A percentile compares a stretch with the other conserved stretches of the same genome.
Conservation (phyloP, 1,140 invertebrate species). For the Glossosoma conforme region DNA sequence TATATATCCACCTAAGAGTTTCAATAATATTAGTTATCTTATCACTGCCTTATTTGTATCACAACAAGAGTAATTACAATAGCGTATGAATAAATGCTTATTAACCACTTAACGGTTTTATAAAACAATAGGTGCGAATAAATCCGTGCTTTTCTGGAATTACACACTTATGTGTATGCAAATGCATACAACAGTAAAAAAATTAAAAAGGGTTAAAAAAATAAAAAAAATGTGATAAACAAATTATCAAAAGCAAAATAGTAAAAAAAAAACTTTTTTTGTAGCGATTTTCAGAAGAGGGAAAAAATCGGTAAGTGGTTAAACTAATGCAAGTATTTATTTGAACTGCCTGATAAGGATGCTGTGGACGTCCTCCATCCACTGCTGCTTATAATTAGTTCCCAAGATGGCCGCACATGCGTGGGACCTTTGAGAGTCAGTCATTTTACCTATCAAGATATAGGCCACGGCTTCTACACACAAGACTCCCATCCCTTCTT, state of each 20-base stretch:
- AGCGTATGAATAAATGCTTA: no score
- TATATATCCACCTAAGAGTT: neutral
- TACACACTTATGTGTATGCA: no score
- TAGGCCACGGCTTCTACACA: constrained; percentile 53
- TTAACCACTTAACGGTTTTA: no score
- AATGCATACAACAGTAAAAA: no score
- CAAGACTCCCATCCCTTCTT: constrained; percentile 52
- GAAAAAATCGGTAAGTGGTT: neutral
- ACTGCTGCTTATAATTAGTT: constrained; percentile 45
- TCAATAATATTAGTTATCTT: constrained; percentile 2
- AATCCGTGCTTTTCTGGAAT: no score
- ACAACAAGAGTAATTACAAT: neutral
- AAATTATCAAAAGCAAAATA: no score
- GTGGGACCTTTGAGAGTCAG: constrained; percentile 38
- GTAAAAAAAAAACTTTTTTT: no score
- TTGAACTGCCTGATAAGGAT: neutral
- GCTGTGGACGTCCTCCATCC: constrained; percentile 43
- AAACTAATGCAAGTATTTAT: neutral
- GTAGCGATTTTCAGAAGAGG: no score
- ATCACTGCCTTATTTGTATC: no score
- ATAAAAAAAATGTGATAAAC: no score
- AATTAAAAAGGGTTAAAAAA: no score
- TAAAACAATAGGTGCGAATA: no score
- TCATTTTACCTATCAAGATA: constrained; percentile 47
- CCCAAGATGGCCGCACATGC: constrained; percentile 41